A percentile compares a stretch with the other conserved stretches of the same genome.
These are phyloP conservation scores for Rhegmatorhina hoffmannsi DNA, from an alignment of 2,113 vertebrate genomes.

Conservation along the genomic window DNA sequence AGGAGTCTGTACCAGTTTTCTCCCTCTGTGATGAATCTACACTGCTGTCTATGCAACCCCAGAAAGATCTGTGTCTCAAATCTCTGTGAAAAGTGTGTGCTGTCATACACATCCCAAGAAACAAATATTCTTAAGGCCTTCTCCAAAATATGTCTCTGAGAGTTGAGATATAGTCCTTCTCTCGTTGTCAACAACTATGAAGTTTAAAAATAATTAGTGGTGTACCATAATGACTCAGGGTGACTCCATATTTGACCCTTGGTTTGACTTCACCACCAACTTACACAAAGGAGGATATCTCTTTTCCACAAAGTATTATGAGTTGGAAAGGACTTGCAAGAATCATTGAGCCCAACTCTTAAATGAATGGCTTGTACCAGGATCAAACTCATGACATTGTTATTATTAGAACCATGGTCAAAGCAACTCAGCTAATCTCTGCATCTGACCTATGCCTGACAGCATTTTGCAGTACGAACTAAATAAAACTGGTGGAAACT, in stretches of 20 bases:
- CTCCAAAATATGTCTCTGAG: neutral
- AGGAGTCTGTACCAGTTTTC: neutral
- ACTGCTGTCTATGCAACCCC: neutral
- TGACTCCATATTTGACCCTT: accelerated
- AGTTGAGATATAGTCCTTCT: neutral
- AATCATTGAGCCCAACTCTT: neutral
- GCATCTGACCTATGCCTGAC: neutral
- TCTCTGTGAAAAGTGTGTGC: neutral
- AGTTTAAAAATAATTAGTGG: neutral
- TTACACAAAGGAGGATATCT: neutral
- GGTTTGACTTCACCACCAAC: neutral
- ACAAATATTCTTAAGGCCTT: neutral
- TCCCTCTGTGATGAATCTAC: neutral
- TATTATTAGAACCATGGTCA: neutral
- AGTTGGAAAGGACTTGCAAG: neutral
- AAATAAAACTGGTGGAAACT: neutral
- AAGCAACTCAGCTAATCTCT: neutral
- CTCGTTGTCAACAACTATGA: neutral
- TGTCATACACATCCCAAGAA: neutral
- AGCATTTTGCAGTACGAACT: neutral
- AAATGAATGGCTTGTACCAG: neutral
- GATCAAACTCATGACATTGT: neutral
- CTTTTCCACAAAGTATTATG: neutral
- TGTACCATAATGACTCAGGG: neutral
- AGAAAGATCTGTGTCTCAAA: neutral